A percentile compares a stretch with the other conserved stretches of the same genome.
These are phyloP conservation scores for Dicranocentrus wangi DNA, from an alignment of 2,888 invertebrate species.

Conservation along the genomic window DNA sequence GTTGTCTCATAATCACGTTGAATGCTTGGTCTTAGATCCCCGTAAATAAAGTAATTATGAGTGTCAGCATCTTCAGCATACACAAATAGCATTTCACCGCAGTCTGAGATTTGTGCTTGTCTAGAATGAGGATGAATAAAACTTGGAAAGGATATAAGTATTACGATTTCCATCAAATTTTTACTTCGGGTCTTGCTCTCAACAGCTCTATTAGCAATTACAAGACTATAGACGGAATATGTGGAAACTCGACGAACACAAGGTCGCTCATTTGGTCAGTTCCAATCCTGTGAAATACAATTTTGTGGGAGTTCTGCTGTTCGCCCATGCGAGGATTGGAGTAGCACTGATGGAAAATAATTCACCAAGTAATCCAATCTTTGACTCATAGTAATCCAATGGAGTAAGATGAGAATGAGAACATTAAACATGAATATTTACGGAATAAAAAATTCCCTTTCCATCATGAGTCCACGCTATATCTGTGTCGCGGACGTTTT, in stretches of 20 bases:
- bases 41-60: constrained; percentile 30
- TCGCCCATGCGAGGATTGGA: neutral
- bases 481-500: constrained; percentile 92
- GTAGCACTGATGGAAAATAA: neutral
- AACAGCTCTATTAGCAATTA: neutral
- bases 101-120: constrained; percentile 46
- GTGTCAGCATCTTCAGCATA: constrained; percentile 15
- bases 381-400: neutral
- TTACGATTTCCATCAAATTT: no score
- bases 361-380: no score
- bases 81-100: constrained; percentile 37
- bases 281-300: constrained; percentile 41
- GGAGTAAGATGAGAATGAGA: neutral
- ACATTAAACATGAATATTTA: constrained; percentile 75
- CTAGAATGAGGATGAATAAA: constrained; percentile 2
- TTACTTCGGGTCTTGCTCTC: neutral
- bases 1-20: constrained; percentile 9
- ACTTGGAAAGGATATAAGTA: no score
- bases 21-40: constrained; percentile 10
- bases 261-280: constrained; percentile 34
- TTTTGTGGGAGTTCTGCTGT: neutral
- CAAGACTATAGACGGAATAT: neutral
- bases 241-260: constrained; percentile 32
- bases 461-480: constrained; percentile 96
- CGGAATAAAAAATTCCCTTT: constrained; percentile 94